Evolutionary conservation across 2,888 invertebrate species (phyloP), one percentile per base, ranked within the genome.

Genomic region (Prostheceraeus crozeri): DNA sequence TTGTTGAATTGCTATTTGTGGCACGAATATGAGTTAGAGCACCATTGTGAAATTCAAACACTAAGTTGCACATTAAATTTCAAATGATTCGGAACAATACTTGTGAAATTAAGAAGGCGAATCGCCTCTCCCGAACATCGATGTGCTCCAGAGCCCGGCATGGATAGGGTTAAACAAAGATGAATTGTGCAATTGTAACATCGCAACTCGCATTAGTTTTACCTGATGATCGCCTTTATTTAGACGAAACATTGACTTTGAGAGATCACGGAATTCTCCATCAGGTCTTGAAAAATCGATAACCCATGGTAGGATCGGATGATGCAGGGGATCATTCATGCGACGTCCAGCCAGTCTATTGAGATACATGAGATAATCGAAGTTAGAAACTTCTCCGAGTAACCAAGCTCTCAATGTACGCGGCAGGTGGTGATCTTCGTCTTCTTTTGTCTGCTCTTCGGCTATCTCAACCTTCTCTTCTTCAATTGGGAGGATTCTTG

Each of bases 221-320:
- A n/a, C n/a, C 56, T 62, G 62, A 58, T 62, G 36, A 57, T 28
- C 48, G 27, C 62, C 93, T 77, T 98, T 98, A 73, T 89, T 93
- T 8, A 98, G 78, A 2, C 96, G 83, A 78, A 87, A 98, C 76
- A 98, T 98, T 0, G 93, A 91, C 74, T 87, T 87, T 35, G 85
- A 85, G 52, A 98, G 79, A 74, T 94, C 93, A 23, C 96, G 81
- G 86, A 88, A 89, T 61, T 84, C 81, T 64, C 87, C 88, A 74
- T 84, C 85, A 67, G 85, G 82, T 0, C 84, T 83, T 11, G 84
- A 79, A 72, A 96, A 93, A 78, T 98, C 91, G 27, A 87, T 88
- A 0, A 98, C 88, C 96, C 96, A 98, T 0, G 96, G 96, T 73
- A 96, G 84, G 63, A 96, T 87, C 67, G 89, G 87, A 75, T 98